Base-by-base conservation (phyloP, 2,888 invertebrate genomes). In the Sesia bembeciformis region DNA sequence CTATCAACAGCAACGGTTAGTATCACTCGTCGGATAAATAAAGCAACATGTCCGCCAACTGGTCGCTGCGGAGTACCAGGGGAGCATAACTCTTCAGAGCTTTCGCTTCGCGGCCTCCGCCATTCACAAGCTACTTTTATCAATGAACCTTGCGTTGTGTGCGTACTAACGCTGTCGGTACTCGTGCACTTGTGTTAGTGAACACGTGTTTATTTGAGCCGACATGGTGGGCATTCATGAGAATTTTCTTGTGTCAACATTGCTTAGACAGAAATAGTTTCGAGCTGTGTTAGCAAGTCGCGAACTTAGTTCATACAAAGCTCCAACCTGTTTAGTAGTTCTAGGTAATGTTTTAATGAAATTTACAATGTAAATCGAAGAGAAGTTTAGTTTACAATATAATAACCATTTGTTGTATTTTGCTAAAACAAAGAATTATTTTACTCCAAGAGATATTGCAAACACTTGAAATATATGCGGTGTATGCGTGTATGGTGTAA, bases 201-300 rank as follows among this genome's bases (percentile, higher is more conserved):
- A 72, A 79, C 86, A 85, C 81, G 85, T 87, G 87, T 85, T 85
- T 79, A 75, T 82, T 79, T 74, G 76, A 73, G 67, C 68, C 78
- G 77, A 78, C 76, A 78, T 76, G 82, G 78, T 77, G 81, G 84
- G 84, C 86, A 85, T 84, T 87, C 82, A 85, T 85, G 86, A 84
- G 86, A 88, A 87, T 83, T 84, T 79, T 81, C 86, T 85, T 84
- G 74, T 83, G 84, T 86, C 86, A 86, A 86, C 86, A 87, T 72
- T 72, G 74, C 77, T 72, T 74, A 68, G 68, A 78, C 85, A 81
- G 78, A 83, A 86, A 87, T 86, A 87, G 77, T 79, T 68, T 66
- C 77, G 68, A 70, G 80, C 84, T 81, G 81, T 80, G 74, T 76
- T 79, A 70, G 83, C 82, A 72, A 80, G 75, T 50, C 50, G 50